A percentile compares a stretch with the other conserved stretches of the same genome.
These are phyloP conservation scores for Heliconius ismenius DNA, from an alignment of 2,888 invertebrate species.

Conservation along the genomic window DNA sequence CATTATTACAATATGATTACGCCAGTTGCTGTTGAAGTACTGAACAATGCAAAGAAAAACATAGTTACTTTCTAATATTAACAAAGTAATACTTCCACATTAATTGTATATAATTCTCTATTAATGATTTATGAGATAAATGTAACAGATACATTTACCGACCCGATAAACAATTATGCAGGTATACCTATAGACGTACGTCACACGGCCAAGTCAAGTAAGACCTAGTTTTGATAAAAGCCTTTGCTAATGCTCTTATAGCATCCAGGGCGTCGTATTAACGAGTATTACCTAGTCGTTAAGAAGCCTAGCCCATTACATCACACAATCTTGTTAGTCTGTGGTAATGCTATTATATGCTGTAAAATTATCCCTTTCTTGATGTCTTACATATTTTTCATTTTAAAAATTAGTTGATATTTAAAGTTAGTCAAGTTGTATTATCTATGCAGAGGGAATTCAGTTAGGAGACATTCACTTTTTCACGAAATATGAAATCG, in stretches of 20 bases:
- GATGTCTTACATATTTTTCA: constrained; percentile 34
- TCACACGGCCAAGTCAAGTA: constrained; percentile 30
- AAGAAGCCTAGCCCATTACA: constrained; percentile 72
- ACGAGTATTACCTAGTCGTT: constrained; percentile 68
- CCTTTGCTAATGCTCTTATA: constrained; percentile 71
- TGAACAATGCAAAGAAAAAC: neutral
- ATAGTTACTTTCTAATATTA: neutral
- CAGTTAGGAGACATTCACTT: neutral
- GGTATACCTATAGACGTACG: neutral
- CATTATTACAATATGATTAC: constrained; percentile 1
- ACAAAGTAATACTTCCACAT: neutral
- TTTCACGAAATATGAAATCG: neutral
- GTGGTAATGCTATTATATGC: constrained; percentile 53
- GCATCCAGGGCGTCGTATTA: constrained; percentile 72
- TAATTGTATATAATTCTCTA: neutral
- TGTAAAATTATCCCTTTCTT: constrained; percentile 43
- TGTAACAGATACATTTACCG: neutral
- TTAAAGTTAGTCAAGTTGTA: neutral
- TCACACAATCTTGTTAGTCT: constrained; percentile 68
- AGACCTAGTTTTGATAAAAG: constrained; percentile 42
- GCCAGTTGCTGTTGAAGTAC: neutral
- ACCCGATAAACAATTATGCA: neutral
- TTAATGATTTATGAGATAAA: neutral
- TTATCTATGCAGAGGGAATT: neutral
- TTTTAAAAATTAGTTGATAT: constrained; percentile 15